These are phyloP conservation scores for Callyntrura sp. DNA, from an alignment of 2,888 invertebrate genomes.

Conservation along the genomic window DNA sequence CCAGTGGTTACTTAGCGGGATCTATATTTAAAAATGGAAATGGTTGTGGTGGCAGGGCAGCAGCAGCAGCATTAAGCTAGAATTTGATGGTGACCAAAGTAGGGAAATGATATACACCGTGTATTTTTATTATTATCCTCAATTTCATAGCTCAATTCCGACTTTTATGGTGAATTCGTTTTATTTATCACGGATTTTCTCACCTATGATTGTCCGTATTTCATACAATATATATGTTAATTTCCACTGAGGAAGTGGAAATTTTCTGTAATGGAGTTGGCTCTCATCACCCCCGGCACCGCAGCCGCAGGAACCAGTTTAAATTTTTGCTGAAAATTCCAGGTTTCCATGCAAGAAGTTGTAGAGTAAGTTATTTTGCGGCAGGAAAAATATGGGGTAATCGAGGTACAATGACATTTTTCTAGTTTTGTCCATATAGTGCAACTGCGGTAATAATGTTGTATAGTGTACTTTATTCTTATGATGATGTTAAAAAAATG, in stretches of 20 bases:
- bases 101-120: no score
- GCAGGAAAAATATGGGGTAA: constrained; percentile 31
- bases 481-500: constrained; percentile 29
- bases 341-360: constrained; percentile 9
- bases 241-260: constrained; percentile 2
- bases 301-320: constrained; percentile 15
- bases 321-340: background rate
- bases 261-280: constrained; percentile 14
- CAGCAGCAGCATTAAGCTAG: background rate
- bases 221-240: background rate
- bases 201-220: background rate
- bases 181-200: background rate
- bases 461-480: background rate
- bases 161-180: no score
- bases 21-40: background rate
- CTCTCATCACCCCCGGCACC: background rate
- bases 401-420: constrained; percentile 32
- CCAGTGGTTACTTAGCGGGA: constrained; percentile 8
- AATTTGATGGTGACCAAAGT: background rate
- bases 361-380: background rate
- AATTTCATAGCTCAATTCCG: no score
- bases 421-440: no score
- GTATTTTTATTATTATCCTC: background rate
- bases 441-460: background rate
- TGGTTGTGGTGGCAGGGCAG: no score